Evolutionary conservation across 2,888 invertebrate genomes (phyloP).

Genomic region (Artemia sp.): DNA sequence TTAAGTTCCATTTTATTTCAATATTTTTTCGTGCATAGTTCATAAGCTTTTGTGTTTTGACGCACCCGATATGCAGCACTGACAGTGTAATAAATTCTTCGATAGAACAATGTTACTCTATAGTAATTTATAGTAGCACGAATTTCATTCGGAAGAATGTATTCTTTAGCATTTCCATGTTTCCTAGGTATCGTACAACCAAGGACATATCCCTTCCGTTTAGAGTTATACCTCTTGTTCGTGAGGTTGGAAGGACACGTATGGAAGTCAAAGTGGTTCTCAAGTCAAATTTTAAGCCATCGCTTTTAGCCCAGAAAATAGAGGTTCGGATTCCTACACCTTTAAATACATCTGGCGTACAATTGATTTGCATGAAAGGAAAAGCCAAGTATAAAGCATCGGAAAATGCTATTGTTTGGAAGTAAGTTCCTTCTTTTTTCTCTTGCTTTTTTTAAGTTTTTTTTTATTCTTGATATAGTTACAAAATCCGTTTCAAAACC

Average conservation of each 20-base stretch:
- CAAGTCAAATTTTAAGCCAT: constrained; percentile 97
- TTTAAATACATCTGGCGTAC: constrained; percentile 94
- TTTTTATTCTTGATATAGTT: too few relatives aligned
- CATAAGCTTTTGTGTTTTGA: too few relatives aligned
- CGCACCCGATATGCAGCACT: too few relatives aligned
- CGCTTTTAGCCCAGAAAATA: constrained; percentile 92
- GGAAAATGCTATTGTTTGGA: constrained; percentile 95
- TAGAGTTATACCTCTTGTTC: constrained; percentile 92
- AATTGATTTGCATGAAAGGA: constrained; percentile 94
- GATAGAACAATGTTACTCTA: background rate
- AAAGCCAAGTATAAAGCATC: constrained; percentile 99
- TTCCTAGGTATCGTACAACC: constrained; percentile 78
- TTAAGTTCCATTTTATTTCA: too few relatives aligned
- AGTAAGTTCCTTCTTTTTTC: constrained; percentile 42
- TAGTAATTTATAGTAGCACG: too few relatives aligned
- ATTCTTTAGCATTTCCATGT: background rate
- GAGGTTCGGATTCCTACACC: constrained; percentile 99
- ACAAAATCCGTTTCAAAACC: too few relatives aligned
- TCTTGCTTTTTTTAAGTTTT: too few relatives aligned
- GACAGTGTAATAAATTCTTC: too few relatives aligned
- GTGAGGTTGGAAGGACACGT: constrained; percentile 94
- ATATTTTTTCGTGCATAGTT: too few relatives aligned
- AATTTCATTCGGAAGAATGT: background rate
- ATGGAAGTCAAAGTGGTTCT: constrained; percentile 99
- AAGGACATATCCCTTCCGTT: constrained; percentile 99